phyloP scores from a whole-genome alignment of 1,140 invertebrate genomes.

The Calliphora vicina region DNA sequence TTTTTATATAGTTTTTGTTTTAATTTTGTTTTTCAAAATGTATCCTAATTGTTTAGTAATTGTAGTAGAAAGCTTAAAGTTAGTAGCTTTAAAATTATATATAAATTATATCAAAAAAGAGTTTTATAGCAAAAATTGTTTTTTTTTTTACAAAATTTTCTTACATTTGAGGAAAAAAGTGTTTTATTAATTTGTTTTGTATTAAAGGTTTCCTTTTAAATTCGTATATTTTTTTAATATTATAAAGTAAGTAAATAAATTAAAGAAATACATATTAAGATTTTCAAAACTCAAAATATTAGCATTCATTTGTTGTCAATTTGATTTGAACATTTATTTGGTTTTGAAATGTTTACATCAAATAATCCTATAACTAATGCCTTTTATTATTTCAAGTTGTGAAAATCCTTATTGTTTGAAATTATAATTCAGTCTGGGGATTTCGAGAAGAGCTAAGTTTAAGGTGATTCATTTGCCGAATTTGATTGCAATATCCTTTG shows the following conservation, averaged over 20 bases:
- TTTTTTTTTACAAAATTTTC: slow-evolving; percentile 1
- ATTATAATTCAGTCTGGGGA: too few species aligned
- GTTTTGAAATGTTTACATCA: too few species aligned
- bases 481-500: too few species aligned
- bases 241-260: background rate
- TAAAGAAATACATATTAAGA: too few species aligned
- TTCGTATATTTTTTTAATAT: background rate
- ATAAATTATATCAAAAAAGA: slow-evolving; percentile 1
- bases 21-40: background rate
- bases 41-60: background rate
- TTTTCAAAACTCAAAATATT: too few species aligned
- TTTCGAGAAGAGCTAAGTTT: too few species aligned
- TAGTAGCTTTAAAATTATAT: slow-evolving; percentile 7
- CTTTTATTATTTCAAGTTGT: too few species aligned
- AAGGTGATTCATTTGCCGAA: too few species aligned
- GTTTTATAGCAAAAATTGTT: background rate
- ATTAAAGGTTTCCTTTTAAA: slow-evolving; percentile 30
- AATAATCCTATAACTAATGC: too few species aligned
- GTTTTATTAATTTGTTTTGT: background rate
- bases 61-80: background rate
- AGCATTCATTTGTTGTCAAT: too few species aligned
- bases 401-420: too few species aligned
- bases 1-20: background rate
- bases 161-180: background rate
- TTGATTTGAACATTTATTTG: too few species aligned